phyloP scores from a whole-genome alignment of 2,797 vertebrate genomes.

The Falco berigora region DNA sequence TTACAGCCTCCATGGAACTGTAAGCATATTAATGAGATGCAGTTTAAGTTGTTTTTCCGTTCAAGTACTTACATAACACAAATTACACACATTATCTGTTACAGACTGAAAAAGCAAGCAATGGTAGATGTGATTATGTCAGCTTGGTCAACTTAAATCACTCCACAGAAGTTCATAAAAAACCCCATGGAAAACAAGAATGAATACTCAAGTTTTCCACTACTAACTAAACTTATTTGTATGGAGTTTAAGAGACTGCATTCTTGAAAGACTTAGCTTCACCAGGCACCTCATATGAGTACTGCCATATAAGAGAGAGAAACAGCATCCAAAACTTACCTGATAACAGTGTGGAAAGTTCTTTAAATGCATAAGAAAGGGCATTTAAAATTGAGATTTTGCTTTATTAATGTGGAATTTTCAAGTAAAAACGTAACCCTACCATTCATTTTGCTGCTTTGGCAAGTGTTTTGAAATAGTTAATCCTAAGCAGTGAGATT shows the following conservation, averaged over 20 bases:
- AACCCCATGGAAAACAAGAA: neutral
- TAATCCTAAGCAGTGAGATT: neutral
- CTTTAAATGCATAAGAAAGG: neutral
- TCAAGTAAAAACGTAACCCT: neutral
- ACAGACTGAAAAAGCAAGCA: neutral
- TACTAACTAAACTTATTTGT: neutral
- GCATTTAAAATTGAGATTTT: neutral
- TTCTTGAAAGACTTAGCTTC: neutral
- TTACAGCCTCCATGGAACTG: conserved; percentile 6
- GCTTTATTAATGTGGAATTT: neutral
- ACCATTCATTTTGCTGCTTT: neutral
- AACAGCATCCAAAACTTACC: neutral
- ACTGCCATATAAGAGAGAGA: neutral
- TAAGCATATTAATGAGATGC: conserved; percentile 19
- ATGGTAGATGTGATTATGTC: neutral
- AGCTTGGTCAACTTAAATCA: neutral
- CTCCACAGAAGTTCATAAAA: neutral
- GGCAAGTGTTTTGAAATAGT: neutral
- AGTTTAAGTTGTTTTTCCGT: conserved; percentile 11
- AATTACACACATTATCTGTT: neutral
- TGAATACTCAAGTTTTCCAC: neutral
- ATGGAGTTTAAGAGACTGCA: neutral
- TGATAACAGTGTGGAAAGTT: neutral
- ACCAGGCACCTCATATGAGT: neutral
- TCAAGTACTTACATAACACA: conserved; percentile 31